Conservation (phyloP, 2,113 vertebrate genomes). For the Paracyprichromis sp. region DNA sequence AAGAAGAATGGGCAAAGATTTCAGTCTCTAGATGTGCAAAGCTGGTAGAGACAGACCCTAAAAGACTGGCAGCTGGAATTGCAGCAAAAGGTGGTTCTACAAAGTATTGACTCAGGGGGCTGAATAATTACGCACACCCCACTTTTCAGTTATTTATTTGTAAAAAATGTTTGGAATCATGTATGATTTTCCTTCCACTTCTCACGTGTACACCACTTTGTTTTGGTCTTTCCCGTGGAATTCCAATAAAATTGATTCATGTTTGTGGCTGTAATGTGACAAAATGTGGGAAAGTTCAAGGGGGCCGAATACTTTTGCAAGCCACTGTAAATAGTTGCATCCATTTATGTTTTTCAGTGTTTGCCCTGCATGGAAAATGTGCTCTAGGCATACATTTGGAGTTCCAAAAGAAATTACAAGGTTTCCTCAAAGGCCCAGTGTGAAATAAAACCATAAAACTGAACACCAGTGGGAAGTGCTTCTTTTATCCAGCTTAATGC, state of each 20-base stretch:
- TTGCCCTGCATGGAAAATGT: background rate
- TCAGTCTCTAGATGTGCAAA: too few relatives aligned
- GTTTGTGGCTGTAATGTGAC: background rate
- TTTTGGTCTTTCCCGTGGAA: accelerated
- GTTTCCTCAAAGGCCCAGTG: background rate
- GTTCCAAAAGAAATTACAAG: background rate
- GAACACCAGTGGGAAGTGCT: background rate
- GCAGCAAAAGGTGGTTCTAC: too few relatives aligned
- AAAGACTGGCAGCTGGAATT: too few relatives aligned
- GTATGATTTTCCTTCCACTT: background rate
- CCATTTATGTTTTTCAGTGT: background rate
- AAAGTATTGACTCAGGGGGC: too few relatives aligned
- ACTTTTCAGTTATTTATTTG: too few relatives aligned
- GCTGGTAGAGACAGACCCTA: too few relatives aligned
- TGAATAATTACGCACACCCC: too few relatives aligned
- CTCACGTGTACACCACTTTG: accelerated
- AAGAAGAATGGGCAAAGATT: too few relatives aligned
- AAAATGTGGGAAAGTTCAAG: background rate
- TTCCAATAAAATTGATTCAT: background rate
- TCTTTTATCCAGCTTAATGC: background rate
- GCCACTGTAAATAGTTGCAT: background rate
- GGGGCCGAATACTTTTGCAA: background rate
- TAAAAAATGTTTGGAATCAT: background rate
- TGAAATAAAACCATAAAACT: background rate
- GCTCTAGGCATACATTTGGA: background rate